phyloP scores from a whole-genome alignment of 2,797 vertebrate species.

The Acropternis orthonyx region DNA sequence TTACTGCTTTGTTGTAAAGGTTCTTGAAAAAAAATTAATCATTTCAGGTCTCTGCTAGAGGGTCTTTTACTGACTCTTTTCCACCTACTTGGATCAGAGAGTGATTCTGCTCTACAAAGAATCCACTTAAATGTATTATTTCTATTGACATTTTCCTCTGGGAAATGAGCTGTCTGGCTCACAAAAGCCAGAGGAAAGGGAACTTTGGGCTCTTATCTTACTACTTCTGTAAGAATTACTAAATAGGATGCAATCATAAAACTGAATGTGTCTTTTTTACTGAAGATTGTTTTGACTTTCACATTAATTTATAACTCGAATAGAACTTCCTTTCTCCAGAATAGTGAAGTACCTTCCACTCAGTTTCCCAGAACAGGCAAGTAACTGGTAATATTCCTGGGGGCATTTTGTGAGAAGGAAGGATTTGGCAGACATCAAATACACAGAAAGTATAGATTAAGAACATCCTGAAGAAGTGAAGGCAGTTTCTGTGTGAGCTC shows the following conservation, averaged over 20 bases:
- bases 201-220: not conserved
- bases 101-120: slow-evolving; percentile 6
- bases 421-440: not conserved
- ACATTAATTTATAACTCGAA: not conserved
- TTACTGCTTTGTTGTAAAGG: not conserved
- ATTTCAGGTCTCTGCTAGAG: not conserved
- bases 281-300: slow-evolving; percentile 35
- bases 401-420: not conserved
- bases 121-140: slow-evolving; percentile 7
- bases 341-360: not conserved
- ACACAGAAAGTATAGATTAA: not conserved
- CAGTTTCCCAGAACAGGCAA: not conserved
- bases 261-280: not conserved
- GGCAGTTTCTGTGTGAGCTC: not conserved
- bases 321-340: not conserved
- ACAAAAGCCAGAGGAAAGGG: not conserved
- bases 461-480: accelerated
- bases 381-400: not conserved
- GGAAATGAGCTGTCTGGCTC: not conserved
- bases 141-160: slow-evolving; percentile 21
- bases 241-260: slow-evolving; percentile 1
- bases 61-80: not conserved
- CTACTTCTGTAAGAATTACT: slow-evolving; percentile 26
- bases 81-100: not conserved
- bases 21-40: not conserved